These are phyloP conservation scores for Heloderma charlesbogerti DNA, from an alignment of 2,113 vertebrate genomes.

Conservation along the genomic window DNA sequence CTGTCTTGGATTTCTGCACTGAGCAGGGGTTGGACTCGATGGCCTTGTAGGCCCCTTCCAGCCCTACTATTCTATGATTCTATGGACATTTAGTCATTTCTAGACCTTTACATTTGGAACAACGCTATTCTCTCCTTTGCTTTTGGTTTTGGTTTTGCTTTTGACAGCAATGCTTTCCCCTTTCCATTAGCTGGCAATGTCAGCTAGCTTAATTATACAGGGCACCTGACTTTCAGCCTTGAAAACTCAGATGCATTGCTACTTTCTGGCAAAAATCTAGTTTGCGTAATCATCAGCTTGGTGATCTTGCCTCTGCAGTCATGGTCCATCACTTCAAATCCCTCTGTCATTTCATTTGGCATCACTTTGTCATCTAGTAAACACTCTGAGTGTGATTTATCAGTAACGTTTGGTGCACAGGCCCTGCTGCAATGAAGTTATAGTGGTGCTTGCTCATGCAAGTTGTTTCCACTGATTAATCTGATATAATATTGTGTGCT, in stretches of 20 bases:
- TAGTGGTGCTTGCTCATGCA: background rate
- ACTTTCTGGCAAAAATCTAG: conserved; percentile 19
- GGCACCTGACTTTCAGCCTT: background rate
- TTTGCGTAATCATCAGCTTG: background rate
- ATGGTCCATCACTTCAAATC: background rate
- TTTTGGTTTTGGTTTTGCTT: background rate
- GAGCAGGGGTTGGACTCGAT: too few species aligned
- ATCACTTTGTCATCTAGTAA: background rate
- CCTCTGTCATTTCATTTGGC: background rate
- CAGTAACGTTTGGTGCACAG: background rate
- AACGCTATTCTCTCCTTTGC: background rate
- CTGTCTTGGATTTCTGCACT: too few species aligned
- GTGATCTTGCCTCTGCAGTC: background rate
- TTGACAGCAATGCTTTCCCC: conserved; percentile 22
- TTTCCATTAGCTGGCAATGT: conserved; percentile 6
- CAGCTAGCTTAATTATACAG: background rate
- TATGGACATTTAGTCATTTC: background rate
- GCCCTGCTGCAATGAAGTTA: background rate
- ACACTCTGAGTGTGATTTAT: background rate
- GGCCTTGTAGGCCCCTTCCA: too few species aligned
- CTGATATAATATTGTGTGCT: background rate
- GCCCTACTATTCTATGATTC: too few species aligned
- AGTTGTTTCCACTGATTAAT: background rate
- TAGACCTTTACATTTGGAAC: background rate
- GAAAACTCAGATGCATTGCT: background rate